Evolutionary conservation across 1,140 invertebrate genomes (phyloP), one percentile per base, ranked within the genome.

Genomic region (Bradysia coprophila): DNA sequence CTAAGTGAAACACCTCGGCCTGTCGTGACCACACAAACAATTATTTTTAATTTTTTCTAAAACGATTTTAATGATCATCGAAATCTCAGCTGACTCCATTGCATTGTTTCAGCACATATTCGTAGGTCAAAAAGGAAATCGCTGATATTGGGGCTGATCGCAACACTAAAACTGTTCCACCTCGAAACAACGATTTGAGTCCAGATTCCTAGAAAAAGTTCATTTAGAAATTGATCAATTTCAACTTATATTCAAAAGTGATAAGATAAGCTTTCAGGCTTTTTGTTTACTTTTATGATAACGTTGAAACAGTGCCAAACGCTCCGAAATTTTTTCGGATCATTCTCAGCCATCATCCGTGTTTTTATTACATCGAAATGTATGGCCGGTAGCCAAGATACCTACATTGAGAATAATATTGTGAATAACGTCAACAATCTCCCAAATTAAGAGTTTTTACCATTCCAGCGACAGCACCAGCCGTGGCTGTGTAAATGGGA

Each of bases 291-390:
- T 63, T 48, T 61, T 57, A 52, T 76, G 73, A 49, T 61, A 51
- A 39, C 65, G 61, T 43, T 62, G 4, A 60, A 49, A 42, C 57
- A 60, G 44, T 60, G 55, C 20, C 46, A 42, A 21, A 60, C 57
- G 20, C 51, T 55, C 6, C 55, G 48, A 43, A 55, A 60, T 36
- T 53, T 61, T 28, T 51, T 50, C 13, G 63, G 56, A 49, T 69
- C 60, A 43, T 21, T 36, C 41, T 82, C 77, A 1, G 71, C 71
- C 59, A 86, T 81, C 43, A 83, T 71, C 43, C 76, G 56, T 2
- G 78, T 79, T 59, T 87, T 85, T 16, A 86, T 63, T 13, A 82
- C 78, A 57, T 85, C 82, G 6, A 80, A 61, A 0, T 81, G 81
- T 48, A 81, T 68, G 10, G 78, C 71, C 19, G 69, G 63, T 2